These are phyloP conservation scores for Drosophila rhopaloa DNA, from an alignment of 1,140 invertebrate genomes.

Conservation along the genomic window DNA sequence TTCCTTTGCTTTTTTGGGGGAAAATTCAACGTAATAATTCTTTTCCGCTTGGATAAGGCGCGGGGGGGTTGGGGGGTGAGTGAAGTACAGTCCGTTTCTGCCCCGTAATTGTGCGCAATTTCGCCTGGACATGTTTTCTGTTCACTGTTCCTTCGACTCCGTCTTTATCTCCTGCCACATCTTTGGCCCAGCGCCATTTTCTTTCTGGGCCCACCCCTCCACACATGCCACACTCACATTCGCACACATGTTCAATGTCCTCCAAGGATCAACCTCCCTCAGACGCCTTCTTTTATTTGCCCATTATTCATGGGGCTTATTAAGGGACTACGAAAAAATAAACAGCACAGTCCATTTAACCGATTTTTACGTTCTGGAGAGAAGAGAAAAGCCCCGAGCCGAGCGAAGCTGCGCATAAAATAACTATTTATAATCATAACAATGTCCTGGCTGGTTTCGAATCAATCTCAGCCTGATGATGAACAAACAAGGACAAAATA, in stretches of 20 bases:
- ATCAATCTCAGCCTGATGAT: conserved; percentile 47
- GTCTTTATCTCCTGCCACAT: conserved; percentile 28
- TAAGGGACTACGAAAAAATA: conserved; percentile 67
- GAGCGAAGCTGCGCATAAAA: conserved; percentile 55
- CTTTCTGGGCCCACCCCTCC: neutral
- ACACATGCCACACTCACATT: conserved; percentile 26
- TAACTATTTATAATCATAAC: conserved; percentile 78
- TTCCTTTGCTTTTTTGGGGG: conserved; percentile 42
- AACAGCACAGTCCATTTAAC: conserved; percentile 80
- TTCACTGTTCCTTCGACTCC: conserved; percentile 18
- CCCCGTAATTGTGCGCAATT: conserved; percentile 79
- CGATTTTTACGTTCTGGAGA: conserved; percentile 50
- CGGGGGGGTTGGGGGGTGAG: neutral
- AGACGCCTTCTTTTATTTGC: conserved; percentile 37
- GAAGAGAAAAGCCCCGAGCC: conserved; percentile 29
- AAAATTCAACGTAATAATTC: conserved; percentile 83
- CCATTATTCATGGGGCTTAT: conserved; percentile 75
- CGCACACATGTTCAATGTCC: conserved; percentile 36
- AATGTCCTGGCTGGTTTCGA: conserved; percentile 54
- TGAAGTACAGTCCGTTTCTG: conserved; percentile 33
- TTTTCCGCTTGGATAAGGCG: conserved; percentile 82
- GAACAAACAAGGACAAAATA: conserved; percentile 19
- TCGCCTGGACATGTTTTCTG: conserved; percentile 61
- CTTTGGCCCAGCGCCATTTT: conserved; percentile 55
- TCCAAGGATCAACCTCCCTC: conserved; percentile 9